Conservation (phyloP, 2,797 vertebrate genomes). For the Ciconia nigra region DNA sequence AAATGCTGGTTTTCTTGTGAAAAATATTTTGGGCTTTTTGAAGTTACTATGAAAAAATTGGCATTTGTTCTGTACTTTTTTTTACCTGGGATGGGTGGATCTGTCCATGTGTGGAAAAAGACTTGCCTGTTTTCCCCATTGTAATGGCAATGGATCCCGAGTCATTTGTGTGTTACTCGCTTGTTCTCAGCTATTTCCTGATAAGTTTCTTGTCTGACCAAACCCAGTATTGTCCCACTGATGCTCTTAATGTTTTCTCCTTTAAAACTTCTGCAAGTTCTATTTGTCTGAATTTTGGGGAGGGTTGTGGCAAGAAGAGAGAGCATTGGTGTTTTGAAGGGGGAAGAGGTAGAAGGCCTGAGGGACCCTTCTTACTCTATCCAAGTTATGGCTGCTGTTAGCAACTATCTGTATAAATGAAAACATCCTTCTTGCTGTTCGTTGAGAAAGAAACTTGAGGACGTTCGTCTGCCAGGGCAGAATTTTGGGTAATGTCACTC, state of each 20-base stretch:
- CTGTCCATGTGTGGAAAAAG: background rate
- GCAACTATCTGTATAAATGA: background rate
- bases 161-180: background rate
- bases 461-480: background rate
- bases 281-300: background rate
- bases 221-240: background rate
- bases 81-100: background rate
- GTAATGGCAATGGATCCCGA: constrained; percentile 17
- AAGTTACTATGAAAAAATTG: background rate
- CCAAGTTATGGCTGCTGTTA: background rate
- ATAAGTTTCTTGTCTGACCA: background rate
- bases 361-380: background rate
- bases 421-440: background rate
- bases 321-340: background rate
- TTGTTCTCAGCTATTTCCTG: constrained; percentile 41
- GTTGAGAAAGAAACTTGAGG: background rate
- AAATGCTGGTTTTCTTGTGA: background rate
- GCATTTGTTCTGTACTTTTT: background rate
- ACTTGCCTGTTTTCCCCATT: background rate
- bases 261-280: background rate
- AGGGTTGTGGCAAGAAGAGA: background rate
- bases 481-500: background rate
- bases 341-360: background rate
- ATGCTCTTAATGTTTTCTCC: background rate
- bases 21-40: background rate